Evolutionary conservation across 2,888 invertebrate genomes (phyloP), one percentile per base, ranked within the genome.

Genomic region (Drosophila percnosoma): DNA sequence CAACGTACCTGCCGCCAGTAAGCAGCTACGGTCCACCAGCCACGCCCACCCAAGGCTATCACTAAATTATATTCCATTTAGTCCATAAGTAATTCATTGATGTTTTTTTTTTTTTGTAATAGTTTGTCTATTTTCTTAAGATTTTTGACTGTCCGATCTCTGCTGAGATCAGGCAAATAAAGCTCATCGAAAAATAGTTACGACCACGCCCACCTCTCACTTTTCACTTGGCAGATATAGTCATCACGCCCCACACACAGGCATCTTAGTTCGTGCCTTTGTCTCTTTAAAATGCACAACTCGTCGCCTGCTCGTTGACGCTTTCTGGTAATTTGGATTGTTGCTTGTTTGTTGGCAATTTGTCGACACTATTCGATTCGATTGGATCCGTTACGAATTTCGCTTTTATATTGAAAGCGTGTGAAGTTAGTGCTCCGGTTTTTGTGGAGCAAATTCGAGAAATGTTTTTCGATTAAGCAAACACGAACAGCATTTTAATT

Each of bases 1-100:
- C 88, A 38, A 77, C 83, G 0, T 90, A 91, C 36, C 40, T 89
- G 64, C 80, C 89, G 7, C 83, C 86, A 0, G 73, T 68, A 29
- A 73, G 38, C 62, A 83, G 66, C 70, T 83, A 78, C 33, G 77
- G 77, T 8, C 68, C 82, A 34, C 74, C 87, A 7, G 82, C 83
- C 67, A 60, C 78, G 38, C 71, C 86, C 78, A 67, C 79, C 11
- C 79, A 82, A 34, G 64, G 73, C 38, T 88, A 87, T 57, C 82
- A 82, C 55, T 88, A 88, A 85, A 40, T 69, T 63, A 68, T 68
- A 57, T 27, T 24, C 24, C 49, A 61, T 49, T 21, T 55, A 66
- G 48, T 45, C 11, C 18, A 21, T 59, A 73, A 64, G 42, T 40
- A 15, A 52, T 53, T 27, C 55, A 55, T 55, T 27, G 1, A 29